Conservation (phyloP, 2,888 invertebrate genomes). For the Octonoba sinensis region DNA sequence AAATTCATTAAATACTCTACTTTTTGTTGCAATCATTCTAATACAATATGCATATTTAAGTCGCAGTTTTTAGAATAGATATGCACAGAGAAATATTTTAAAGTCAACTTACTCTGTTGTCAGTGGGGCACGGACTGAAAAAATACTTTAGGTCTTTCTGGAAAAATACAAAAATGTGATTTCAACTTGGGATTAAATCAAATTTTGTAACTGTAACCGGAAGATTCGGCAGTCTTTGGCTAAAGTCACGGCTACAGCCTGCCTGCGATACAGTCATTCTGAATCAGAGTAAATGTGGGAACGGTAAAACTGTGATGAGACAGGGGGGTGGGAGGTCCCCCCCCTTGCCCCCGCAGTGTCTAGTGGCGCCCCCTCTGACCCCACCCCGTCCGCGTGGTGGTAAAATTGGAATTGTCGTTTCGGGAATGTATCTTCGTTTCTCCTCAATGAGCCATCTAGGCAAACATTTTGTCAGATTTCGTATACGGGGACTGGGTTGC, state of each 20-base stretch:
- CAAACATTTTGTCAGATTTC: constrained; percentile 59
- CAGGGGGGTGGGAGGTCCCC: constrained; percentile 19
- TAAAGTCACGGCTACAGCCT: not conserved
- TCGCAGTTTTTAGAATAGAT: no score
- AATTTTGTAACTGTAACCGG: no score
- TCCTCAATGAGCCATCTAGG: constrained; percentile 38
- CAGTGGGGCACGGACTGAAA: no score
- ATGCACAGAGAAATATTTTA: no score
- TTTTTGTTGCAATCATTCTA: no score
- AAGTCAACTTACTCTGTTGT: no score
- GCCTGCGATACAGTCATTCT: constrained; percentile 18
- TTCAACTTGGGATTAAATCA: no score
- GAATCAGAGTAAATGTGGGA: constrained; percentile 25
- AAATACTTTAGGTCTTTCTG: no score
- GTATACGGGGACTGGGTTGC: constrained; percentile 20
- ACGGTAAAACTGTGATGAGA: constrained; percentile 30
- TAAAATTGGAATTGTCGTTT: constrained; percentile 60
- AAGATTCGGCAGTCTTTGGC: no score
- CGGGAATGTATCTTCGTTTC: constrained; percentile 40
- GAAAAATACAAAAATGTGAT: no score
- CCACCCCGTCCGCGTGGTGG: constrained; percentile 30
- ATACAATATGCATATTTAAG: no score
- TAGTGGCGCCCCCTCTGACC: constrained; percentile 43
- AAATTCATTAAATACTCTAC: no score
- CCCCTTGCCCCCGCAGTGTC: constrained; percentile 1